Conservation (phyloP, 1,140 invertebrate species). For the Pseudomyrmex concolor region DNA sequence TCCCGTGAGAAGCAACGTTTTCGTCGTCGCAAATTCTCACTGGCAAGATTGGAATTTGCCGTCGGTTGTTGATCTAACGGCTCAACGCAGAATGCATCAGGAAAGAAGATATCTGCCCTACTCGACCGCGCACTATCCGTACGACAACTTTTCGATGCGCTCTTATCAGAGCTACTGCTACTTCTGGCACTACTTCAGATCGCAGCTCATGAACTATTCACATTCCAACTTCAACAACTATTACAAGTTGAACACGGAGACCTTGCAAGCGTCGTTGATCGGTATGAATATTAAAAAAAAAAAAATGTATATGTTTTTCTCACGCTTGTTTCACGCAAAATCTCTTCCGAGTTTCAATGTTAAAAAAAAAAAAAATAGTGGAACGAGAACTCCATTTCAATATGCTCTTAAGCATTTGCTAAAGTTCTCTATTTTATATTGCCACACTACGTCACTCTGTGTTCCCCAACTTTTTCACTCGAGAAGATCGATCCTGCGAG, state of each 20-base stretch:
- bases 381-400: neutral
- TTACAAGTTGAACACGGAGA: conserved; percentile 57
- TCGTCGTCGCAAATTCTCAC: conserved; percentile 20
- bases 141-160: conserved; percentile 42
- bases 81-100: conserved; percentile 28
- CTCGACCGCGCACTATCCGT: conserved; percentile 54
- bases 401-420: neutral
- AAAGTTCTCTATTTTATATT: no score
- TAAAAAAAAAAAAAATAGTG: neutral
- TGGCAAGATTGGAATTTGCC: conserved; percentile 21
- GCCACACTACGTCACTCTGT: no score
- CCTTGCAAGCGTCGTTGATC: conserved; percentile 45
- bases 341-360: no score
- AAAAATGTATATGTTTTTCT: neutral
- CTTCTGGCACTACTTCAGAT: conserved; percentile 50
- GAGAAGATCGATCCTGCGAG: conserved; percentile 15
- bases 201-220: conserved; percentile 53
- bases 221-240: conserved; percentile 52
- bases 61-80: conserved; percentile 54
- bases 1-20: conserved; percentile 42
- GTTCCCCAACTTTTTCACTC: neutral
- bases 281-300: conserved; percentile 45
- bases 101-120: conserved; percentile 26
- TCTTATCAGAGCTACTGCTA: conserved; percentile 59
- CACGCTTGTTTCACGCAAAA: neutral